A percentile compares a stretch with the other conserved stretches of the same genome.
Evolutionary conservation across 2,888 invertebrate genomes (phyloP).

Genomic region (Acanthosepion pharaonis): DNA sequence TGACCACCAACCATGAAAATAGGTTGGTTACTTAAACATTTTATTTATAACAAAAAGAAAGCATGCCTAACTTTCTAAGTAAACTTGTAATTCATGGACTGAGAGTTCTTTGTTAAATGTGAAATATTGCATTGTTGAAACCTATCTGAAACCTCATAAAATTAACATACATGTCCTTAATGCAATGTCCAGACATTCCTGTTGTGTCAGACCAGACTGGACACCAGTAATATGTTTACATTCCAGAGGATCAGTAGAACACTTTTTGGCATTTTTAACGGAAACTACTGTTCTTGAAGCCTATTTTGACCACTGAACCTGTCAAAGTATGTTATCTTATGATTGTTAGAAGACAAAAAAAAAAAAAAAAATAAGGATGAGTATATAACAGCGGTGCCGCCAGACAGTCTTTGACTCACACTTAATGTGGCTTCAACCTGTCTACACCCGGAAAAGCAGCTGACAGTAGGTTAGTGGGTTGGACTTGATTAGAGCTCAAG

Average conservation of each 20-base stretch:
- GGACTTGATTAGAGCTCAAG: not conserved
- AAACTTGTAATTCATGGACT: not conserved
- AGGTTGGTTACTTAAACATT: too few relatives aligned
- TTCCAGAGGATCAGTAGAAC: not conserved
- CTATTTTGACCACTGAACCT: not conserved
- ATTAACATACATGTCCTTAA: not conserved
- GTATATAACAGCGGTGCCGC: not conserved
- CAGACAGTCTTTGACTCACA: not conserved
- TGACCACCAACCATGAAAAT: too few relatives aligned
- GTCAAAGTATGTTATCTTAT: conserved; percentile 17
- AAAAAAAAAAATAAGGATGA: not conserved
- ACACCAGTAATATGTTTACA: not conserved
- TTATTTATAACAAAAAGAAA: too few relatives aligned
- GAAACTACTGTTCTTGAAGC: not conserved
- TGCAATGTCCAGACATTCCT: not conserved
- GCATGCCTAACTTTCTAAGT: not conserved
- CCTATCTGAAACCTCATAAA: not conserved
- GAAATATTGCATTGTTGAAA: not conserved
- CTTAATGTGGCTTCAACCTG: not conserved
- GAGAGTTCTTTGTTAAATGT: not conserved
- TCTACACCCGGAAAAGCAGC: conserved; percentile 8
- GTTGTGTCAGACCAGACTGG: not conserved
- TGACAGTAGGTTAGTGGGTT: not conserved
- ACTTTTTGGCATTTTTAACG: not conserved
- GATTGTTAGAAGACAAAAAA: not conserved